Evolutionary conservation across 2,113 vertebrate genomes (phyloP).

Genomic region (Coptodon bakossiorum): DNA sequence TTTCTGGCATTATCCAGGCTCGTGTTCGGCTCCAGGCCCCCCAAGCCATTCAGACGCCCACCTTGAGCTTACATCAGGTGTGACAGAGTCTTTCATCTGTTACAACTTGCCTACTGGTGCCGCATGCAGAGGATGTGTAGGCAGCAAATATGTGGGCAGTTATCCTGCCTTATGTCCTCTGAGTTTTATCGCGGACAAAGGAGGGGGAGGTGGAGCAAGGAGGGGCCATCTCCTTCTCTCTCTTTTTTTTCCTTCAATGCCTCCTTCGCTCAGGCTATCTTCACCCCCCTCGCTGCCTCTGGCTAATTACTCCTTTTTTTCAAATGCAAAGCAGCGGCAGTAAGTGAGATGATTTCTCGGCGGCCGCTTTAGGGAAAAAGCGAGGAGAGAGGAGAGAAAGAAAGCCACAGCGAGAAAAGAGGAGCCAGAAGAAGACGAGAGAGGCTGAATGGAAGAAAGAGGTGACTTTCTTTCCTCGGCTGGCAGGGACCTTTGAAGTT

Average conservation of each 20-base stretch:
- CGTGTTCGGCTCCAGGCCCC: background rate
- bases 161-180: background rate
- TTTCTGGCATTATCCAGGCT: background rate
- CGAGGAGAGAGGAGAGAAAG: conserved; percentile 33
- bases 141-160: background rate
- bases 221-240: background rate
- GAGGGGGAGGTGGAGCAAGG: background rate
- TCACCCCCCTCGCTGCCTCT: conserved; percentile 32
- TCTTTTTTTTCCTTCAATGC: background rate
- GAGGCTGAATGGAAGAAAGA: conserved; percentile 63
- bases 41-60: background rate
- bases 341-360: conserved; percentile 78
- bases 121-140: background rate
- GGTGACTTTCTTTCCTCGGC: conserved; percentile 73
- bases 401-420: conserved; percentile 52
- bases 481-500: conserved; percentile 70
- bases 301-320: conserved; percentile 76
- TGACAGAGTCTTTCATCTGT: background rate
- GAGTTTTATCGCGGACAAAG: conserved; percentile 8
- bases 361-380: conserved; percentile 50
- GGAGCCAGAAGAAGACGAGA: conserved; percentile 35
- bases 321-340: conserved; percentile 73
- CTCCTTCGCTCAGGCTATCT: background rate
- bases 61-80: background rate
- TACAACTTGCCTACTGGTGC: background rate